Evolutionary conservation across 2,888 invertebrate genomes (phyloP), one percentile per base, ranked within the genome.

Genomic region (Patella depressa): DNA sequence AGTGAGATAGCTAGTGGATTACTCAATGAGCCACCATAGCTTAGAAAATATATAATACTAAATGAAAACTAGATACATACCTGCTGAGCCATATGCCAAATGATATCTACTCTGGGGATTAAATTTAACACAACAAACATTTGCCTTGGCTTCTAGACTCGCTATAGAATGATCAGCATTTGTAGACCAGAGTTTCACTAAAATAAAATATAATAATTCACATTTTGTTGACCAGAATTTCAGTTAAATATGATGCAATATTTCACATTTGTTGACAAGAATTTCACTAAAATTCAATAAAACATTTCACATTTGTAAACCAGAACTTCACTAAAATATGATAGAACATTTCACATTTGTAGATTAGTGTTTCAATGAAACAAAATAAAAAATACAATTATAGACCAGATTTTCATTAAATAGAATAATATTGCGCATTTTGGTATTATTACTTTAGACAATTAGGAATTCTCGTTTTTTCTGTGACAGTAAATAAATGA

Each of bases 61-160:
- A 45, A 45, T 45, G 45, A 45, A 45, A 72, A 72, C 34, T 14
- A 29, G 29, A 53, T 19, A 45, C 4, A 14, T 80, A 93, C 93
- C 93, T 45, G 98, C 98, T n/a, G 97, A 97, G 17, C 98, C 98
- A 92, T 97, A 98, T 2, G 97, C 97, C 79, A 98, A 93, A 90
- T 97, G 96, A 90, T 95, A 96, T 0, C 96, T 95, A 82, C 95
- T 96, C 80, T 94, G 93, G 0, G 96, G 96, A 91, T 96, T 96
- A 91, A 96, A 96, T 90, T 97, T 95, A 19, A 98, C 98, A 92
- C 97, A 98, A 92, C 98, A 98, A 74, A 98, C 97, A 92, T 98
- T 98, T 80, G 97, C 97, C 92, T 96, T 96, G 0, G 97, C 97
- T 92, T 98, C 97, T 19, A 98, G 92, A 9, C 96, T 96, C 14